These are phyloP conservation scores for Sebastiscus albofasciatus DNA, from an alignment of 2,797 vertebrate species.

Conservation along the genomic window DNA sequence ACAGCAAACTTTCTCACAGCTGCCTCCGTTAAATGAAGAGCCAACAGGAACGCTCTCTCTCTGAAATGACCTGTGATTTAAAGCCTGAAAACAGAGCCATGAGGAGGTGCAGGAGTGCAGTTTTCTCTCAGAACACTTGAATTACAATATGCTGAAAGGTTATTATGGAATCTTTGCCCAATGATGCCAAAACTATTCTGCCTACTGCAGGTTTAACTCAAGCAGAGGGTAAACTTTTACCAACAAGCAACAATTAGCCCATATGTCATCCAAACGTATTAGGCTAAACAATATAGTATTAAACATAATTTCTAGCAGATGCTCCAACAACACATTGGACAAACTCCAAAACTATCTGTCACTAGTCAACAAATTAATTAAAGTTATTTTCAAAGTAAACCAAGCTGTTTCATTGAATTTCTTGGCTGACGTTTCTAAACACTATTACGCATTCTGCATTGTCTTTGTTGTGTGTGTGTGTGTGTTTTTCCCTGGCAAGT, in stretches of 20 bases:
- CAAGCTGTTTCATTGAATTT: not conserved
- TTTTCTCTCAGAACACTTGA: no score
- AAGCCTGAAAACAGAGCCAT: no score
- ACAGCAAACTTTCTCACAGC: no score
- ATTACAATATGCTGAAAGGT: no score
- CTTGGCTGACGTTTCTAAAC: not conserved
- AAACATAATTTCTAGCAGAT: not conserved
- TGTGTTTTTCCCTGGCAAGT: not conserved
- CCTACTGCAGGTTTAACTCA: no score
- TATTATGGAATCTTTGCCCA: no score
- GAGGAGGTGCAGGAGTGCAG: fast-evolving
- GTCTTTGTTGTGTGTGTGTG: not conserved
- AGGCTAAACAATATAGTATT: not conserved
- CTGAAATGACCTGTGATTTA: no score
- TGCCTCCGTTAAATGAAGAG: no score
- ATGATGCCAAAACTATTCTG: no score
- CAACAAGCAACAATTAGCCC: not conserved
- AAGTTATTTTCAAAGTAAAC: not conserved
- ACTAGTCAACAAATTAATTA: not conserved
- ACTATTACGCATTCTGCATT: not conserved
- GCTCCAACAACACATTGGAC: not conserved
- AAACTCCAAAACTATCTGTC: not conserved
- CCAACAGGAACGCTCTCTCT: no score
- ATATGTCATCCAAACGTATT: not conserved
- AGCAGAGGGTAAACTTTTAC: no score